Conservation (phyloP, 2,888 invertebrate species). For the Balanococcus diminutus region DNA sequence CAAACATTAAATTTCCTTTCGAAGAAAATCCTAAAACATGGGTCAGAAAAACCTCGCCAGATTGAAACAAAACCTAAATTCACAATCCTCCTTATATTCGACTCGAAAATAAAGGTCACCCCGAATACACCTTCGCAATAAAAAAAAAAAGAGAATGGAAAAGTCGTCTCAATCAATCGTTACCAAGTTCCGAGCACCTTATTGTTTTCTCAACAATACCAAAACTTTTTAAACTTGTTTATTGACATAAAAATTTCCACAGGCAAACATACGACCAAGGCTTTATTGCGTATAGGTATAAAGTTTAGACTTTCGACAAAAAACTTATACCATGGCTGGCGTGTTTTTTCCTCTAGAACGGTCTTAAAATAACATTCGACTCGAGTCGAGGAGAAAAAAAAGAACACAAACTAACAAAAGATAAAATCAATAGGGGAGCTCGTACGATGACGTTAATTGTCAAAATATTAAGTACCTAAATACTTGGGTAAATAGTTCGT, state of each 20-base stretch:
- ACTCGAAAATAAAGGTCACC: background rate
- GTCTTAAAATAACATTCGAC: constrained; percentile 2
- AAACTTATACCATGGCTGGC: background rate
- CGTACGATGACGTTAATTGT: constrained; percentile 32
- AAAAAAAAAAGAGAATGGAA: background rate
- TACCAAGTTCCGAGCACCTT: constrained; percentile 31
- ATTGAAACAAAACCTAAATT: too few species aligned
- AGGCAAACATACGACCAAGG: background rate
- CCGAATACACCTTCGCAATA: background rate
- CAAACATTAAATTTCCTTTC: too few species aligned
- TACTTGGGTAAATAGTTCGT: constrained; percentile 24
- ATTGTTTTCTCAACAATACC: constrained; percentile 32
- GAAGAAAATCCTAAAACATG: too few species aligned
- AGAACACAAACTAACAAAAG: background rate
- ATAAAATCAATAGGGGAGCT: constrained; percentile 18
- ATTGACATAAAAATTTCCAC: constrained; percentile 16
- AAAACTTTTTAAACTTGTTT: constrained; percentile 13
- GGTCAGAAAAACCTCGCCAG: too few species aligned
- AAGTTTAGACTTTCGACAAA: constrained; percentile 10
- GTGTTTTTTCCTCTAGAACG: background rate
- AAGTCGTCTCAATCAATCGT: constrained; percentile 10
- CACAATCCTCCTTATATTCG: too few species aligned
- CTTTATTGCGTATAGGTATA: constrained; percentile 23
- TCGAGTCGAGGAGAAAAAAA: background rate
- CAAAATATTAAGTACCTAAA: constrained; percentile 37